Evolutionary conservation across 2,888 invertebrate species (phyloP).

Genomic region (Incurvaria masculella): DNA sequence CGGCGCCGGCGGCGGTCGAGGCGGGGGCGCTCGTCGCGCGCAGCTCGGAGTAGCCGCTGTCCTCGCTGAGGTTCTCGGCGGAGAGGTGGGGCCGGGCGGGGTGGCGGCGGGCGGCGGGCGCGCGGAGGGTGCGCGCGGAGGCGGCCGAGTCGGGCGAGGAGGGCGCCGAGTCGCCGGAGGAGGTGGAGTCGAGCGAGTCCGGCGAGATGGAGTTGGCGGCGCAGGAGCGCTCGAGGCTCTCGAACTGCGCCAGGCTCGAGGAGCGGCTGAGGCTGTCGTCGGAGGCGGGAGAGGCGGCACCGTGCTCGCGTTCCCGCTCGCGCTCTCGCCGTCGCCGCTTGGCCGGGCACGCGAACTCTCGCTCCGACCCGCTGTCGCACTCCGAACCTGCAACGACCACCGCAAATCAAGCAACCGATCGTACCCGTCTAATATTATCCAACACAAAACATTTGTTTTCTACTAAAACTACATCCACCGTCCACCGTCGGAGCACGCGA

Average conservation of each 20-base stretch:
- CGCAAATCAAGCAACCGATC: no score
- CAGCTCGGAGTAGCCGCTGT: slow-evolving; percentile 70
- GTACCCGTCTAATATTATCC: no score
- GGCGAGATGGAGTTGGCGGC: slow-evolving; percentile 44
- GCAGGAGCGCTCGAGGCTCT: slow-evolving; percentile 68
- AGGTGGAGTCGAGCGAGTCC: slow-evolving; percentile 49
- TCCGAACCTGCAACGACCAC: slow-evolving; percentile 36
- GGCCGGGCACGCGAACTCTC: slow-evolving; percentile 72
- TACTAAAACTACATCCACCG: no score
- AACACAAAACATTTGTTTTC: no score
- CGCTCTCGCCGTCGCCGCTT: slow-evolving; percentile 68
- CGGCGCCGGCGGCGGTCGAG: slow-evolving; percentile 25
- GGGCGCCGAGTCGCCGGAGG: slow-evolving; percentile 40
- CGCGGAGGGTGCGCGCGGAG: slow-evolving; percentile 37
- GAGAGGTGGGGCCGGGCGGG: slow-evolving; percentile 56
- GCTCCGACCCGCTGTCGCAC: slow-evolving; percentile 66
- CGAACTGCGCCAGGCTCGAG: slow-evolving; percentile 81
- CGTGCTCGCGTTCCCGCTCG: slow-evolving; percentile 23
- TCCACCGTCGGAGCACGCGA: no score
- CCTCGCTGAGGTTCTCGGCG: slow-evolving; percentile 76
- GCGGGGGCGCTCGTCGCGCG: slow-evolving; percentile 40
- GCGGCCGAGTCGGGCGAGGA: slow-evolving; percentile 50
- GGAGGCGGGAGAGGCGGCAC: slow-evolving; percentile 40
- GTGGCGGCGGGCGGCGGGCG: slow-evolving; percentile 23
- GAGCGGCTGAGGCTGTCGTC: slow-evolving; percentile 68